Evolutionary conservation across 2,888 invertebrate genomes (phyloP), one percentile per base, ranked within the genome.

Genomic region (Orthosia cruda): DNA sequence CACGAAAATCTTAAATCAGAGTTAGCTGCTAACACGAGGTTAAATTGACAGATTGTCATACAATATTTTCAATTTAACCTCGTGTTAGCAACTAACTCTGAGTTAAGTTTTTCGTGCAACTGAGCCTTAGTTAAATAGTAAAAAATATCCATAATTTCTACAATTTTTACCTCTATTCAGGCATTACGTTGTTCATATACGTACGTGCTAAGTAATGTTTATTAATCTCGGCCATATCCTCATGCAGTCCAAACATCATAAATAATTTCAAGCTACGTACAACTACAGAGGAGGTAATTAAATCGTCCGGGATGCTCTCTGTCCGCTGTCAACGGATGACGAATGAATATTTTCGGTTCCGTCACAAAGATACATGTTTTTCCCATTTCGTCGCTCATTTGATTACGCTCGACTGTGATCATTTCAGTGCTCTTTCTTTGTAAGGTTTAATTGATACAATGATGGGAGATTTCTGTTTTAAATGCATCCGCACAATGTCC

Each of bases 321-420:
- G 40, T 58, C 52, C 47, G 58, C 73, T 82, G 84, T 74, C 85
- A 74, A 12, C 66, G 58, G 40, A 61, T 77, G 72, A 85, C 59
- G 67, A 73, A 85, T 82, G 85, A 73, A 69, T 64, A 70, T 79
- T 73, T 73, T 45, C 70, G 40, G 71, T 65, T 47, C 73, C 54
- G 32, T 73, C 54, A 69, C 32, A 74, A 70, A 78, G 72, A 68
- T 69, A 84, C 85, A 84, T 32, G 83, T 50, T 61, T 85, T 85
- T 82, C 64, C 23, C 85, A 84, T 84, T 84, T 68, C 40, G n/a
- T 32, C 40, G 12, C 20, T 79, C 45, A 85, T 82, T 81, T 59
- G 18, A 74, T 85, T 74, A 75, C 49, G 16, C 11, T 32, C 49
- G 18, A 52, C 64, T 55, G 23, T 40, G 52, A 61, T 57, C 13